phyloP scores from a whole-genome alignment of 2,797 vertebrate genomes.

The Erpetoichthys calabaricus region DNA sequence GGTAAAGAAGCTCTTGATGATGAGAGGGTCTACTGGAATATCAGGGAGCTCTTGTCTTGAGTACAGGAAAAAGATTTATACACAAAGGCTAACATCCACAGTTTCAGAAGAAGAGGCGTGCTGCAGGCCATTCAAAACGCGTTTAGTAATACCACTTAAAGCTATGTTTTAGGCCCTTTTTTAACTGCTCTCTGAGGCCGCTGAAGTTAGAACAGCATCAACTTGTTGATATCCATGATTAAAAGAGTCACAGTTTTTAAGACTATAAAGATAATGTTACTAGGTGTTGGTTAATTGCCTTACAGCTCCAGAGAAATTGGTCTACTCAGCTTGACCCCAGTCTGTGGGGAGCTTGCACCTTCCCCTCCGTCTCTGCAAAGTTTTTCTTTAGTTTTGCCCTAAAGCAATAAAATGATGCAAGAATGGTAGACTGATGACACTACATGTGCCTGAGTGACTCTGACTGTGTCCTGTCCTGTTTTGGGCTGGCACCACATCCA shows the following conservation, averaged over 20 bases:
- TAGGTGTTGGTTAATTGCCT: background rate
- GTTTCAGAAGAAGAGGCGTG: constrained; percentile 10
- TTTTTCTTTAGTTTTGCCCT: too few relatives aligned
- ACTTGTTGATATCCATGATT: constrained; percentile 27
- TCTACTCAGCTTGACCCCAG: too few relatives aligned
- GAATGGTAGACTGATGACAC: too few relatives aligned
- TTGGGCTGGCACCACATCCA: too few relatives aligned
- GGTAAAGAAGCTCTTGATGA: constrained; percentile 10
- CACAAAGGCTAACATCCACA: constrained; percentile 9
- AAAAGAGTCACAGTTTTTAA: constrained; percentile 29
- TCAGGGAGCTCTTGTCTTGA: constrained; percentile 17
- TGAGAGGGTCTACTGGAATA: constrained; percentile 10
- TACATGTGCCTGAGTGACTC: too few relatives aligned
- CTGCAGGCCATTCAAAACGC: constrained; percentile 7
- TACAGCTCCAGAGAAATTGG: background rate
- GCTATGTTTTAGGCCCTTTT: too few relatives aligned
- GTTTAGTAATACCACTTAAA: background rate
- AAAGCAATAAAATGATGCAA: too few relatives aligned
- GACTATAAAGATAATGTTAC: background rate
- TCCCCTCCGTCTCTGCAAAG: too few relatives aligned
- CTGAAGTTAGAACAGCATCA: too few relatives aligned
- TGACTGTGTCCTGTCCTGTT: too few relatives aligned
- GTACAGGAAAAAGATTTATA: constrained; percentile 18
- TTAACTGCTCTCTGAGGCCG: too few relatives aligned
- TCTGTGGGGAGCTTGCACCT: too few relatives aligned